Base-by-base conservation (phyloP, 2,888 invertebrate genomes). In the Drosophila sordidapex region DNA sequence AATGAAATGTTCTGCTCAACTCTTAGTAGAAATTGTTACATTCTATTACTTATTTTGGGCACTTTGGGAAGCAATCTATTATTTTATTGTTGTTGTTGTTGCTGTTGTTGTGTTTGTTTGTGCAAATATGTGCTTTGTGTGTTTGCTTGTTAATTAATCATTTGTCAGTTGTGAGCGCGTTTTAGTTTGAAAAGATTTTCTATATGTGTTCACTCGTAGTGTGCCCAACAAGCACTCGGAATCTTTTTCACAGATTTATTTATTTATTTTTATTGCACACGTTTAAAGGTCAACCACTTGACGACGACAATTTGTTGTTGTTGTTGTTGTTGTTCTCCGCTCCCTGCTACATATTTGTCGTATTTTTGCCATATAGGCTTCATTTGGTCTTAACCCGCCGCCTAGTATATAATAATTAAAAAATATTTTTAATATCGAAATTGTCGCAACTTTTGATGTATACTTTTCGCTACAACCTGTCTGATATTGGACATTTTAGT, bases 271-370 rank as follows among this genome's bases (percentile, higher is more conserved):
- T 77, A 77, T 82, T 74, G 74, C 76, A 74, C 65, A 60, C 82
- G 72, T 73, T 53, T 73, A 78, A 80, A 87, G 83, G 83, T 87
- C 83, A 82, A 80, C 83, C 83, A 82, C 83, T 87, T 82, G 87
- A 82, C 72, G 60, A 48, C 38, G 31, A 27, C 46, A 46, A 8
- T 25, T 25, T 46, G 21, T 15, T 62, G 52, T 35, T 48, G 54
- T 40, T 49, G 46, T 25, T 46, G 46, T 46, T 49, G 11, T 61
- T 52, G 58, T 31, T 43, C 27, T 43, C 40, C 31, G 38, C 36
- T 64, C 48, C 35, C 69, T 46, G 33, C 58, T 29, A 62, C 51
- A 72, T 33, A 58, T 59, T 56, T 64, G 66, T 63, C 29, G 11
- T n/a, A 27, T 29, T 49, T 49, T 64, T 36, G 57, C 53, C 35